phyloP scores from a whole-genome alignment of 2,888 invertebrate genomes.

The Tinea trinotella region DNA sequence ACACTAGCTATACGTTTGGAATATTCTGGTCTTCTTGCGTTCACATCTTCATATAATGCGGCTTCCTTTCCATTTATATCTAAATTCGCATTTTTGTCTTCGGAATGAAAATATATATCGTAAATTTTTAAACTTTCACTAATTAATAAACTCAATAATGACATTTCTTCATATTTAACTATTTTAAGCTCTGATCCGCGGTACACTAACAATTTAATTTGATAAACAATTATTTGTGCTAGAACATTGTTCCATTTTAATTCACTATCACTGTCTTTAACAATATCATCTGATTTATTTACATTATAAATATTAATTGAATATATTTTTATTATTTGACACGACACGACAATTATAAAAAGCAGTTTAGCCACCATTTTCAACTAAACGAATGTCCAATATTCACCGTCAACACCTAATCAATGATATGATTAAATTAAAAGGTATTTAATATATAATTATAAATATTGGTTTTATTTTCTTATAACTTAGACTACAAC shows the following conservation, averaged over 20 bases:
- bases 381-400: neutral
- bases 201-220: neutral
- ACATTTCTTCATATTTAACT: neutral
- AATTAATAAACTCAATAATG: neutral
- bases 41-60: neutral
- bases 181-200: neutral
- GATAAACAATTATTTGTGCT: neutral
- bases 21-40: neutral
- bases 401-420: neutral
- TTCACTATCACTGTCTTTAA: neutral
- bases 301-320: neutral
- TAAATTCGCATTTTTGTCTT: neutral
- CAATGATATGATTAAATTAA: neutral
- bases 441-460: neutral
- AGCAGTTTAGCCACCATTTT: neutral
- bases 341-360: neutral
- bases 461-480: neutral
- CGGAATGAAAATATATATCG: neutral
- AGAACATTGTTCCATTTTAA: neutral
- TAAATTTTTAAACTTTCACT: slow-evolving; percentile 10
- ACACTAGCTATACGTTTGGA: neutral
- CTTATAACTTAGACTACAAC: too few relatives aligned
- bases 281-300: neutral
- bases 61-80: neutral
- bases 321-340: neutral